Evolutionary conservation across 1,140 invertebrate species (phyloP).

Genomic region (Caligus rogercresseyi): DNA sequence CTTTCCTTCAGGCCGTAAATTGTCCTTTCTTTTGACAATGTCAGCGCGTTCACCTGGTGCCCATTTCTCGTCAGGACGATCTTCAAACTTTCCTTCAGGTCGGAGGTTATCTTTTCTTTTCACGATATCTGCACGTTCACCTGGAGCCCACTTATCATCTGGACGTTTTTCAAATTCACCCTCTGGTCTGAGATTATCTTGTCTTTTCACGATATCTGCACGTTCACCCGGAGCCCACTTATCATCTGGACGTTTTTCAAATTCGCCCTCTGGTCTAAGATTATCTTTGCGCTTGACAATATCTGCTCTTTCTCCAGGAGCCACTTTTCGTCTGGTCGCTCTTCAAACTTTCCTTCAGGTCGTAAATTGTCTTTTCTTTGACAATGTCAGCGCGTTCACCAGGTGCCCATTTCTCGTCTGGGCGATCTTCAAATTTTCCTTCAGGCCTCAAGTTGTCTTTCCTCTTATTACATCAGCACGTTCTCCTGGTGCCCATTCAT

Average conservation of each 20-base stretch:
- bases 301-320: slow-evolving; percentile 28
- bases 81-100: slow-evolving; percentile 31
- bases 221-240: slow-evolving; percentile 25
- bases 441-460: background rate
- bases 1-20: slow-evolving; percentile 37
- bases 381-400: slow-evolving; percentile 31
- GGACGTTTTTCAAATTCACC: slow-evolving; percentile 37
- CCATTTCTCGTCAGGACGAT: slow-evolving; percentile 14
- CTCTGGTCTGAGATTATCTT: slow-evolving; percentile 32
- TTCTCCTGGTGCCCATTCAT: slow-evolving; percentile 13
- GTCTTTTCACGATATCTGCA: slow-evolving; percentile 26
- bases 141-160: slow-evolving; percentile 22
- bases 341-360: slow-evolving; percentile 20
- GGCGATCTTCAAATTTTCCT: slow-evolving; percentile 27
- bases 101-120: slow-evolving; percentile 31
- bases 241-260: slow-evolving; percentile 25
- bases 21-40: slow-evolving; percentile 22
- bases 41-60: slow-evolving; percentile 28
- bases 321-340: slow-evolving; percentile 30
- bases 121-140: slow-evolving; percentile 28
- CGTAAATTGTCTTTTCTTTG: slow-evolving; percentile 37
- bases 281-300: slow-evolving; percentile 33
- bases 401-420: background rate
- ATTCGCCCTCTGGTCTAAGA: slow-evolving; percentile 42
- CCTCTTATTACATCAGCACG: slow-evolving; percentile 20